phyloP scores from a whole-genome alignment of 53 echinoderm and acorn worm species.

The Crossaster papposus region DNA sequence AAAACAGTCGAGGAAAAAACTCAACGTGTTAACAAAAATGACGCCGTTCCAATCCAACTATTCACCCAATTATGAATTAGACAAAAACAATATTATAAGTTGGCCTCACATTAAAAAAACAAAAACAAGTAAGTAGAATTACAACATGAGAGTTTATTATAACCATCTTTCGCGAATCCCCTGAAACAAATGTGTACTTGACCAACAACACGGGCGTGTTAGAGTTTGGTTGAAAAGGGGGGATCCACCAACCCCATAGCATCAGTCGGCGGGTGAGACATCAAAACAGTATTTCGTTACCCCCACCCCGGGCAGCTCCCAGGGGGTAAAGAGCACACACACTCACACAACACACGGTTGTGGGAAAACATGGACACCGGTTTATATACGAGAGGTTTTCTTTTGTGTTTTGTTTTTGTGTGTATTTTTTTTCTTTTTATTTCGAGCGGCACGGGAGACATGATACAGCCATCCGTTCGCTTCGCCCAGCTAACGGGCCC shows the following conservation, averaged over 20 bases:
- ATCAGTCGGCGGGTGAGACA: slow-evolving; percentile 41
- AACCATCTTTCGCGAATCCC: neutral
- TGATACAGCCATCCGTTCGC: slow-evolving; percentile 38
- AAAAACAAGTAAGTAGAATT: too few species aligned
- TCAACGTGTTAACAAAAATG: too few species aligned
- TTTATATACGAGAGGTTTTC: neutral
- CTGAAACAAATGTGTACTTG: neutral
- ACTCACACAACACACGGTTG: slow-evolving; percentile 7
- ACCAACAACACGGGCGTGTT: neutral
- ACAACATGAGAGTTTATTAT: too few species aligned
- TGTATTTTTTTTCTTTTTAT: too few species aligned
- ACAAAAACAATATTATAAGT: too few species aligned
- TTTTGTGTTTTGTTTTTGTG: too few species aligned
- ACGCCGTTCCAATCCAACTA: too few species aligned
- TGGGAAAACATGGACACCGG: neutral
- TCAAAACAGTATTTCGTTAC: slow-evolving; percentile 60
- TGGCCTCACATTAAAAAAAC: too few species aligned
- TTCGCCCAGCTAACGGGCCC: slow-evolving; percentile 40
- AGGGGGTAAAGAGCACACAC: slow-evolving; percentile 22
- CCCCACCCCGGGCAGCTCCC: slow-evolving; percentile 13
- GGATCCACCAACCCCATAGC: slow-evolving; percentile 29
- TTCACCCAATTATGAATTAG: too few species aligned
- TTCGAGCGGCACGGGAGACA: slow-evolving; percentile 15
- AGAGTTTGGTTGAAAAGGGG: neutral
- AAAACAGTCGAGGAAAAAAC: too few species aligned